Evolutionary conservation across 2,888 invertebrate species (phyloP).

Genomic region (Spilarctia lutea): DNA sequence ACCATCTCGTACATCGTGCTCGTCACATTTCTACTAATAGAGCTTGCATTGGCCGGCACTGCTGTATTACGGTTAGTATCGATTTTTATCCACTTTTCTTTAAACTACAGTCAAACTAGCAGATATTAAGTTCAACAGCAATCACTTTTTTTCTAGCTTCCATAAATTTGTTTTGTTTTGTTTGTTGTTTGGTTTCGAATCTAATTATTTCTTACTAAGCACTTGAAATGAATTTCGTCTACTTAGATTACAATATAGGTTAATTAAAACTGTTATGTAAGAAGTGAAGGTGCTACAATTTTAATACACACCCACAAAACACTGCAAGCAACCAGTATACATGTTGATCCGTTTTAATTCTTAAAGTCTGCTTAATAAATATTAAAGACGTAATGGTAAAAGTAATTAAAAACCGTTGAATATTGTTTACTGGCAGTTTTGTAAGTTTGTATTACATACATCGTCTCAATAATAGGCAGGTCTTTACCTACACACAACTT

Average conservation of each 20-base stretch:
- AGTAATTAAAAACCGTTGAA: neutral
- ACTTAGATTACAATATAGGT: neutral
- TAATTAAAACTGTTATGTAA: neutral
- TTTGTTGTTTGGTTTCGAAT: neutral
- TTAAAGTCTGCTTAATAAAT: too few species aligned
- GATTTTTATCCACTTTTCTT: neutral
- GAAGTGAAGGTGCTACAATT: neutral
- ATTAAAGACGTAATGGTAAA: too few species aligned
- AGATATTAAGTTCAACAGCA: too few species aligned
- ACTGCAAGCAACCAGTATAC: too few species aligned
- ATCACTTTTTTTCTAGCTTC: too few species aligned
- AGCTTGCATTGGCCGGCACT: constrained; percentile 84
- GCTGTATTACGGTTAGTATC: constrained; percentile 74
- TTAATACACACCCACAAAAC: too few species aligned
- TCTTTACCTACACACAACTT: constrained; percentile 24
- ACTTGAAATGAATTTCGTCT: neutral
- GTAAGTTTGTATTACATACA: neutral
- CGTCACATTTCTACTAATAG: constrained; percentile 91
- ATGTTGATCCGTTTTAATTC: too few species aligned
- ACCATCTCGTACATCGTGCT: constrained; percentile 94
- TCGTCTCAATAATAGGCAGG: neutral
- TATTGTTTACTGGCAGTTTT: neutral
- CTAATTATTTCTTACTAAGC: neutral
- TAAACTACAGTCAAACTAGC: neutral
- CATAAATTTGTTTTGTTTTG: neutral